These are phyloP conservation scores for Sebastes diploproa DNA, from an alignment of 2,797 vertebrate species.

Conservation along the genomic window DNA sequence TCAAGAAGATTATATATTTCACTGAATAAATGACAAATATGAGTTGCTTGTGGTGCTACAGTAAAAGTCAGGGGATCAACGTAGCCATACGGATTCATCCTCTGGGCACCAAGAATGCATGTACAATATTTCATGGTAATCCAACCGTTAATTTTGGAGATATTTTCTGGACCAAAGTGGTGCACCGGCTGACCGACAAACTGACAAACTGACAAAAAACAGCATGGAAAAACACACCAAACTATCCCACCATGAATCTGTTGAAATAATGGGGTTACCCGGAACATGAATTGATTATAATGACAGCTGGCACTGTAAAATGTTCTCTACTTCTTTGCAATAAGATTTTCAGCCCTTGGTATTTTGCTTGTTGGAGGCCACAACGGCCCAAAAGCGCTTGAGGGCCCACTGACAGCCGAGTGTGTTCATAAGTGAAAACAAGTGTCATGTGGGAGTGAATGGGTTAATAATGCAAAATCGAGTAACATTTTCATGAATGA, in stretches of 20 bases:
- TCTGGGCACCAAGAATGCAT: background rate
- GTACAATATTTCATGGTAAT: background rate
- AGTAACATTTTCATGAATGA: slow-evolving; percentile 1
- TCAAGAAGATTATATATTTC: background rate
- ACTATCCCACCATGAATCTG: background rate
- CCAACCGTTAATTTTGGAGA: background rate
- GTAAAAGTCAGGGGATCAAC: background rate
- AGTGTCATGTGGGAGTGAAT: background rate
- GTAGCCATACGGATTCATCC: background rate
- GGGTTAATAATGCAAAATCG: slow-evolving; percentile 4
- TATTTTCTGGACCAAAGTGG: background rate
- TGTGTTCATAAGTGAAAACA: background rate
- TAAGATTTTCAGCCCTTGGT: background rate
- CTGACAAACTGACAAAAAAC: background rate
- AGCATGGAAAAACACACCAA: background rate
- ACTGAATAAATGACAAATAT: background rate
- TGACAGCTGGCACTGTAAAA: background rate
- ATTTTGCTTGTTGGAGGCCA: background rate
- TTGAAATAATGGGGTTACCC: background rate
- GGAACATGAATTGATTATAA: background rate
- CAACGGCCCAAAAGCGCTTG: background rate
- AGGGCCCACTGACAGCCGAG: background rate
- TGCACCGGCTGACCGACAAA: background rate
- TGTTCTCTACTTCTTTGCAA: background rate
- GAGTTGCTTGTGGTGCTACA: background rate